These are phyloP conservation scores for Tychaedon coryphoeus DNA, from an alignment of 2,113 vertebrate species.

Conservation along the genomic window DNA sequence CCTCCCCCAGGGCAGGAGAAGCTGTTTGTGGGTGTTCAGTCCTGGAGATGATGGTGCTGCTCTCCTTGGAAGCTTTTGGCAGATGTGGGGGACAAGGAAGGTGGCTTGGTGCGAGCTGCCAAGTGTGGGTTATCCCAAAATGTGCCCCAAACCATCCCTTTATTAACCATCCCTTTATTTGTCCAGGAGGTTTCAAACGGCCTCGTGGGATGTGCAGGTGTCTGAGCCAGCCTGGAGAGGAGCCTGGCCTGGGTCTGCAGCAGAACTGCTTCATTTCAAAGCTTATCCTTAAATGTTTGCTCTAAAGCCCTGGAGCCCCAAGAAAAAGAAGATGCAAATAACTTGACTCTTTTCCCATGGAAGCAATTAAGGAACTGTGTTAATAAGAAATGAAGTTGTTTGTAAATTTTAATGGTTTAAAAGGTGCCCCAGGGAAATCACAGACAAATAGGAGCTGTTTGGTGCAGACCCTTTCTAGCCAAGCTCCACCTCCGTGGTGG, in stretches of 20 bases:
- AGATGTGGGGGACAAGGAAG: accelerated
- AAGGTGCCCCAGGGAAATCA: constrained; percentile 59
- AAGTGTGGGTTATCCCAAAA: accelerated
- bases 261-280: neutral
- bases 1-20: accelerated
- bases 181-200: accelerated
- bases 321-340: constrained; percentile 61
- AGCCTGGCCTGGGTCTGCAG: neutral
- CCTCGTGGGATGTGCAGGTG: neutral
- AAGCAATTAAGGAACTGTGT: constrained; percentile 69
- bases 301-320: constrained; percentile 25
- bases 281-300: neutral
- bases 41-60: neutral
- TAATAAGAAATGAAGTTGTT: constrained; percentile 67
- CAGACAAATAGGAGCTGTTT: constrained; percentile 39
- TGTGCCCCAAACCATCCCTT: accelerated
- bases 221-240: neutral
- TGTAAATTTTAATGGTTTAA: constrained; percentile 63
- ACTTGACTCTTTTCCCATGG: constrained; percentile 64
- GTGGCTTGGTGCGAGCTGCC: neutral
- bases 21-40: accelerated
- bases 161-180: accelerated
- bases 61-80: neutral
- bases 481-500: constrained; percentile 6
- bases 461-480: neutral